Base-by-base conservation (phyloP, 2,888 invertebrate species). In the Nymphalis urticae region DNA sequence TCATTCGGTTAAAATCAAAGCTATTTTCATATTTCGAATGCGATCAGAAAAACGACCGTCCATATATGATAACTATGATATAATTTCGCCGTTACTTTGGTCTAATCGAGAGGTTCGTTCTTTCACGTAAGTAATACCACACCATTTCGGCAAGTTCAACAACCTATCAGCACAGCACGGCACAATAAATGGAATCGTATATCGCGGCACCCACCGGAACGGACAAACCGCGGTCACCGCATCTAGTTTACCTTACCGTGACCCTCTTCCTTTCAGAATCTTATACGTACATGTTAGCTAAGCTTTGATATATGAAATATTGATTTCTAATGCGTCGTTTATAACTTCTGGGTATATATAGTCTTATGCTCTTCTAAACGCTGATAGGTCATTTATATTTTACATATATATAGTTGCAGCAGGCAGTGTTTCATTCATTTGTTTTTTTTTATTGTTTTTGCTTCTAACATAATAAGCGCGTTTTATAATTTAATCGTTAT, bases 161-260 rank as follows among this genome's bases (percentile, higher is more conserved):
- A 72, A 70, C 70, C 67, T 70, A 67, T 67, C 66, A 66, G 60
- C 54, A 64, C 61, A 64, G 62, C 61, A 67, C 47, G 60, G 64
- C 61, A 70, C 64, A 70, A 70, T 66, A 59, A 68, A 48, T 67
- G 81, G 80, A 81, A 79, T 82, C 89, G 80, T 87, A 83, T 90
- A 79, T 88, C 89, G 83, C 76, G 82, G 77, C 75, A 82, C 80
- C 82, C 85, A 88, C 89, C 89, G 89, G 89, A 90, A 90, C 89
- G 89, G 75, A 60, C 80, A 78, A 80, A 83, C 85, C 84, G 82
- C 68, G 68, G 58, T 64, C 86, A 84, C 84, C 83, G 79, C 82
- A 84, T 80, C 79, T 78, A 84, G 85, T 81, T 81, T 82, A 79
- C 80, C 80, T 88, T 86, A 86, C 87, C 79, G 73, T 71, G 71